phyloP scores from a whole-genome alignment of 2,113 vertebrate genomes.

The Passerina amoena region DNA sequence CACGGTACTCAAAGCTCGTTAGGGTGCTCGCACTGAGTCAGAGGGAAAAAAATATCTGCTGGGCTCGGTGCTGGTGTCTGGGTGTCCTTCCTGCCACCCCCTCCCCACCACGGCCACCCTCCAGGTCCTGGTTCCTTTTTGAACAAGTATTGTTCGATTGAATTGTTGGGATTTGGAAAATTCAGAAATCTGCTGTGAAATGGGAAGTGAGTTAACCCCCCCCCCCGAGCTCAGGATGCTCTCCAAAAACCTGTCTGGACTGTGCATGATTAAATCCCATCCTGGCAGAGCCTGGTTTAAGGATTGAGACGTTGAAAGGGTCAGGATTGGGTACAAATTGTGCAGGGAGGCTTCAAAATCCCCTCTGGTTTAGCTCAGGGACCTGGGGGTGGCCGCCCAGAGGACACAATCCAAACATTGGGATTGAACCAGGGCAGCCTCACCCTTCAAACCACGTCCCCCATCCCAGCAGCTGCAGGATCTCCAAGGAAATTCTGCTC shows the following conservation, averaged over 20 bases:
- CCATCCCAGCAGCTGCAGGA: background rate
- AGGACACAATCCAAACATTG: accelerated
- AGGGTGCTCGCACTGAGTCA: background rate
- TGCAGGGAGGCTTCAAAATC: background rate
- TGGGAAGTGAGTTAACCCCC: background rate
- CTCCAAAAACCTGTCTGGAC: background rate
- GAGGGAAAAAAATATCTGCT: background rate
- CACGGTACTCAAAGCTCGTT: background rate
- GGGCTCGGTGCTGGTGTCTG: accelerated
- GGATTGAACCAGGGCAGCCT: background rate
- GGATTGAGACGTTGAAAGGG: background rate
- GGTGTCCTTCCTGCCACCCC: background rate
- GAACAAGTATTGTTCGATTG: background rate
- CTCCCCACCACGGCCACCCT: accelerated
- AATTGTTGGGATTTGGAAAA: background rate
- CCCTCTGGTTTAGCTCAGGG: background rate
- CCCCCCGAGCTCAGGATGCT: accelerated
- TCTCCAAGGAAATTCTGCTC: background rate
- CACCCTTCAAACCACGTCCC: background rate
- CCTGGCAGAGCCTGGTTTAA: background rate
- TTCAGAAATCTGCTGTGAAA: background rate
- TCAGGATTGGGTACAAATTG: background rate
- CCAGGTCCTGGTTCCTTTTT: accelerated
- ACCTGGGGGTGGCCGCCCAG: accelerated
- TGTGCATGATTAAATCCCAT: background rate